Conservation (phyloP, 2,888 invertebrate genomes). For the Labia minor region DNA sequence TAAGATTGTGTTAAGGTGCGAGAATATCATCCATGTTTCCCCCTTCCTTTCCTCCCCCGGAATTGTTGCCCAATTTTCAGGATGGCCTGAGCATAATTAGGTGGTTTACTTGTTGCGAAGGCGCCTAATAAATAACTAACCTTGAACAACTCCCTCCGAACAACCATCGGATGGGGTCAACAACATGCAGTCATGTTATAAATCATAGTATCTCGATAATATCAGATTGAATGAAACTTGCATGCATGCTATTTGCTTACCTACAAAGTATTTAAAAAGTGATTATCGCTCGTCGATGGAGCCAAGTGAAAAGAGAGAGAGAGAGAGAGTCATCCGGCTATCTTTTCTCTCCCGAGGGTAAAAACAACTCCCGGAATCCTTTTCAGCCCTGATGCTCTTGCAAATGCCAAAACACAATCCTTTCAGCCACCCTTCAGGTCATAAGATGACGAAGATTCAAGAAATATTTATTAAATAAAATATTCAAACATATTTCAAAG, state of each 20-base stretch:
- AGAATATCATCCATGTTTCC: too few relatives aligned
- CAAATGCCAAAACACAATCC: too few relatives aligned
- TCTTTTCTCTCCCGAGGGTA: too few relatives aligned
- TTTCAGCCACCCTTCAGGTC: too few relatives aligned
- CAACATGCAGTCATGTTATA: slow-evolving; percentile 3
- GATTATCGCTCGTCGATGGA: background rate
- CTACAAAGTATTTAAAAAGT: slow-evolving; percentile 7
- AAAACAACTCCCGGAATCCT: too few relatives aligned
- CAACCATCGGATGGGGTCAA: background rate
- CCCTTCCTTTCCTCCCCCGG: background rate
- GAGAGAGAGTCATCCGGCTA: too few relatives aligned
- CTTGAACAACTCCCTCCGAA: background rate
- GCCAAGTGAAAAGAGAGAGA: too few relatives aligned
- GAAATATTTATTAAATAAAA: too few relatives aligned
- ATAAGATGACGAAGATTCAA: too few relatives aligned
- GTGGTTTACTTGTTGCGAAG: slow-evolving; percentile 13
- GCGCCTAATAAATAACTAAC: slow-evolving; percentile 13
- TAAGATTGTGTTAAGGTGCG: too few relatives aligned
- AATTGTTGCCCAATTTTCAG: background rate
- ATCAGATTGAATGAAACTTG: slow-evolving; percentile 5
- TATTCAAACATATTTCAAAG: too few relatives aligned
- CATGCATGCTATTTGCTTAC: slow-evolving; percentile 13
- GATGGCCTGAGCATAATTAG: background rate
- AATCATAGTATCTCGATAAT: slow-evolving; percentile 13
- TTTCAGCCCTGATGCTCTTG: too few relatives aligned